phyloP scores from a whole-genome alignment of 1,140 invertebrate genomes.

The Heterodera schachtii region DNA sequence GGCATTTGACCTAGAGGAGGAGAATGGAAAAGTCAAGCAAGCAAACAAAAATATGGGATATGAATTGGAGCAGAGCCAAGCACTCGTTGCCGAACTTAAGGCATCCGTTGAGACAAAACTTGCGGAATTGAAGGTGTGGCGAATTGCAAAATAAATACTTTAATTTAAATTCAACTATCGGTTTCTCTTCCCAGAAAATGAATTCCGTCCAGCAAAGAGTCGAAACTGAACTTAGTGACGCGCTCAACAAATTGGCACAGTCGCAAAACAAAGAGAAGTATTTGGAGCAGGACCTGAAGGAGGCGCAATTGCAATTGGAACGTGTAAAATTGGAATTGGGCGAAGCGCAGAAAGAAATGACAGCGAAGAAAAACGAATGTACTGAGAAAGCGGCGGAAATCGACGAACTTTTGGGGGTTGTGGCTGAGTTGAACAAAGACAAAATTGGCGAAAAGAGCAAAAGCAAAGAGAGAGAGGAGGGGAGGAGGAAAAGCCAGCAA shows the following conservation, averaged over 20 bases:
- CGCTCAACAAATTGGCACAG: constrained; percentile 15
- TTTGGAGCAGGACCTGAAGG: constrained; percentile 27
- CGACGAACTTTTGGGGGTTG: constrained; percentile 33
- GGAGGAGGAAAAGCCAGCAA: not conserved
- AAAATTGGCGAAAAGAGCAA: not conserved
- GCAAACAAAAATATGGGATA: constrained; percentile 1
- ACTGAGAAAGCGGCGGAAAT: constrained; percentile 24
- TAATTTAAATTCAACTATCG: not conserved
- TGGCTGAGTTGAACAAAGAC: constrained; percentile 23
- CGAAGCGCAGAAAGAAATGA: constrained; percentile 9
- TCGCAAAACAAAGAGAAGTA: constrained; percentile 26
- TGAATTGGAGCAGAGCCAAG: constrained; percentile 21
- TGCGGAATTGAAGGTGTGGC: not conserved
- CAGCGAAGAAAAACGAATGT: constrained; percentile 7
- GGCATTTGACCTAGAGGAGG: not conserved
- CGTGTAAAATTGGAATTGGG: constrained; percentile 13
- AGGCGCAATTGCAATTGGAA: constrained; percentile 22
- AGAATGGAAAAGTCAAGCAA: constrained; percentile 11
- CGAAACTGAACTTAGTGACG: constrained; percentile 2
- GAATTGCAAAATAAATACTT: too few relatives aligned
- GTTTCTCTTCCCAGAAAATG: constrained; percentile 4
- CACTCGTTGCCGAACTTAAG: not conserved
- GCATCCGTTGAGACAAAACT: not conserved
- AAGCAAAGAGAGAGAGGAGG: not conserved
- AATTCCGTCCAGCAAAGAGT: constrained; percentile 7